These are phyloP conservation scores for Phenganax marumi DNA, from an alignment of 92 coral and sea anemone species.

Conservation along the genomic window DNA sequence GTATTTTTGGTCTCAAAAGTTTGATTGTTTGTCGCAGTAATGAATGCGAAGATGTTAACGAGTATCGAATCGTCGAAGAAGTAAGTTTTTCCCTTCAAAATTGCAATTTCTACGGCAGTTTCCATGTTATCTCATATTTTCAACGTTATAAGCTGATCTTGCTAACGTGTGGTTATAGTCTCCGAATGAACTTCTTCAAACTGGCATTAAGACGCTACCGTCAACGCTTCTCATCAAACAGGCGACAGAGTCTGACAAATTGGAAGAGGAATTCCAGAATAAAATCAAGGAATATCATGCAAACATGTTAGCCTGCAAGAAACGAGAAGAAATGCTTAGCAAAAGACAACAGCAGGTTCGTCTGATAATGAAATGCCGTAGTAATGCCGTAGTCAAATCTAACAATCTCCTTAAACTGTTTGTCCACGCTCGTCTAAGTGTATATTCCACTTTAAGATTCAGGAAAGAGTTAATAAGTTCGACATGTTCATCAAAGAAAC, in stretches of 20 bases:
- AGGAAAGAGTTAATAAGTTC: constrained; percentile 85
- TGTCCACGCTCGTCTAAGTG: background rate
- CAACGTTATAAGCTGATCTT: background rate
- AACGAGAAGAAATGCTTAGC: constrained; percentile 78
- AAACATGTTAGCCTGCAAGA: constrained; percentile 77
- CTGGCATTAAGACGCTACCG: constrained; percentile 87
- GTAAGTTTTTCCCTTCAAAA: constrained; percentile 42
- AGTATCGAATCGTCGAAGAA: constrained; percentile 82
- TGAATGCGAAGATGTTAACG: constrained; percentile 68
- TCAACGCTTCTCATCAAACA: constrained; percentile 85
- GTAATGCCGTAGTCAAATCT: background rate
- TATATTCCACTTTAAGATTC: constrained; percentile 57
- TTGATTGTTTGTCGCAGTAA: background rate
- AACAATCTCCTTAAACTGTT: background rate
- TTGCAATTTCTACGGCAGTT: background rate
- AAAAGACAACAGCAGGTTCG: constrained; percentile 82
- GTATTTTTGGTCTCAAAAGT: background rate
- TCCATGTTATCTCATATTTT: too few relatives aligned
- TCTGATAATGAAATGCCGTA: background rate
- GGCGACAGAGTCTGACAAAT: constrained; percentile 79
- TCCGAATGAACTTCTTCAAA: constrained; percentile 70
- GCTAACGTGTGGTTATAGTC: constrained; percentile 41
- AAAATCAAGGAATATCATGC: constrained; percentile 77
- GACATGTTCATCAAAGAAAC: constrained; percentile 97
- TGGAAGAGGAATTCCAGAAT: constrained; percentile 77